Conservation (phyloP, 1,140 invertebrate genomes). For the Drosophila dunni region DNA sequence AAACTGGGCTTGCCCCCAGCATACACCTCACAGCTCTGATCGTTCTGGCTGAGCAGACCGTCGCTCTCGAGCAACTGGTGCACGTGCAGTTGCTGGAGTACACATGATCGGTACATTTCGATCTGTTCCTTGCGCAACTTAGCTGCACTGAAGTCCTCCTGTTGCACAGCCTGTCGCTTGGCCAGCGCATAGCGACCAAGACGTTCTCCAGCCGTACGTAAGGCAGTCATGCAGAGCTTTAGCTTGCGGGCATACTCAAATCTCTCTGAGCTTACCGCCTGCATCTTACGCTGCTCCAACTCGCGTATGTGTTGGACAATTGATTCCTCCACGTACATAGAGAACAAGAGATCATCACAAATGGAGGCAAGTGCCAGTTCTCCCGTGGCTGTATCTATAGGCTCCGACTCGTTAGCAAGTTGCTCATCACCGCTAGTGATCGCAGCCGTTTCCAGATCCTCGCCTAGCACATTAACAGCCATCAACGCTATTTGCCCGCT, state of each 20-base stretch:
- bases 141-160: constrained; percentile 96
- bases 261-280: constrained; percentile 89
- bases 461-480: constrained; percentile 92
- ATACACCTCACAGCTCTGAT: constrained; percentile 79
- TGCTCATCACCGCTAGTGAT: constrained; percentile 53
- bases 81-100: constrained; percentile 89
- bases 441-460: constrained; percentile 58
- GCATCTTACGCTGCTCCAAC: constrained; percentile 94
- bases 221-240: constrained; percentile 92
- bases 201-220: constrained; percentile 93
- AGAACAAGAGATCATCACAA: constrained; percentile 97
- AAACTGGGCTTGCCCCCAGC: constrained; percentile 76
- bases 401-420: constrained; percentile 44
- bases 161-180: constrained; percentile 94
- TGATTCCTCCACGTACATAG: constrained; percentile 98
- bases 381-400: constrained; percentile 74
- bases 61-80: constrained; percentile 92
- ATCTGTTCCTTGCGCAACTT: constrained; percentile 95
- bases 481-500: constrained; percentile 87
- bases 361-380: constrained; percentile 89
- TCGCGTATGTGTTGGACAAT: constrained; percentile 94
- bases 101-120: constrained; percentile 89
- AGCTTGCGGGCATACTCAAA: constrained; percentile 96
- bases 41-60: constrained; percentile 86
- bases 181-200: constrained; percentile 95